phyloP scores from a whole-genome alignment of 2,113 vertebrate genomes.

The Stegastes partitus region DNA sequence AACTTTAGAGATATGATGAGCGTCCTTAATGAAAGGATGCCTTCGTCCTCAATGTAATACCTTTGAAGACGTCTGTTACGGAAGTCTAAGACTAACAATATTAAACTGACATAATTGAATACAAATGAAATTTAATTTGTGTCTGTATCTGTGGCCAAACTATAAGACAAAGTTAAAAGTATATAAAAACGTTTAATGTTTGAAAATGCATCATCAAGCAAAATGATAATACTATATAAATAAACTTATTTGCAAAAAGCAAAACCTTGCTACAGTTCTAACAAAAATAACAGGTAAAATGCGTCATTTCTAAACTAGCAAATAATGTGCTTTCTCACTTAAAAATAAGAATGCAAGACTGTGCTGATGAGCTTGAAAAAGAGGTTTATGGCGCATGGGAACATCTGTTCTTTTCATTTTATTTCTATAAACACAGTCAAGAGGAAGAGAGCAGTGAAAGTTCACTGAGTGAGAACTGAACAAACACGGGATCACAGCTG shows the following conservation, averaged over 20 bases:
- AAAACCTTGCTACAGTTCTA: not conserved
- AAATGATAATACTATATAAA: no score
- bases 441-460: not conserved
- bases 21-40: conserved; percentile 30
- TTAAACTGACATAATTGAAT: conserved; percentile 21
- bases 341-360: not conserved
- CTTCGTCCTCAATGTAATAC: conserved; percentile 17
- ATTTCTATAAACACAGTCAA: conserved; percentile 21
- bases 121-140: not conserved
- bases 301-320: not conserved
- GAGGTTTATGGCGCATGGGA: not conserved
- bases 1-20: conserved; percentile 44
- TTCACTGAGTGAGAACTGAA: conserved; percentile 30
- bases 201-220: not conserved
- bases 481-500: conserved; percentile 44
- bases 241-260: no score
- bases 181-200: not conserved
- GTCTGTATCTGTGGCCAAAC: not conserved
- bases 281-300: not conserved
- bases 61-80: not conserved
- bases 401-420: conserved; percentile 30
- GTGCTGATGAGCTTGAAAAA: not conserved
- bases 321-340: not conserved
- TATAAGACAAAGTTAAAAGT: not conserved
- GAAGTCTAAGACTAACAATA: not conserved